phyloP scores from a whole-genome alignment of 2,797 vertebrate species.

The Tarsius wallacei region DNA sequence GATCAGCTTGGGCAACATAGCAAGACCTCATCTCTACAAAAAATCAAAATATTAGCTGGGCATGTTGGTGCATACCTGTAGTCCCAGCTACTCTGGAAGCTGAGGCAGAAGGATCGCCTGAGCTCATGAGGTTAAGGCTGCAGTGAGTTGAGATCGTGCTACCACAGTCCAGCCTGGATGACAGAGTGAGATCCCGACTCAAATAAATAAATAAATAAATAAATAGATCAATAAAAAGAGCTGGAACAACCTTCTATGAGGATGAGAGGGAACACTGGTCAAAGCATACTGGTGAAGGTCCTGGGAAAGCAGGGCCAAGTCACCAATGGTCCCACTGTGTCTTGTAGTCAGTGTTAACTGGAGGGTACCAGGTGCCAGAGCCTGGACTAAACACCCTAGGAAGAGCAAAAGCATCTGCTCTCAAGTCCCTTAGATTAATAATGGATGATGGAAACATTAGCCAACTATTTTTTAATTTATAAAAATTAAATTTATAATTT shows the following conservation, averaged over 20 bases:
- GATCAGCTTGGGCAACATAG: no score
- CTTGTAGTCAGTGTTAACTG: not conserved
- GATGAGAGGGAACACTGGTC: not conserved
- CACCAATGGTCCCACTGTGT: not conserved
- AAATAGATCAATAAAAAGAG: not conserved
- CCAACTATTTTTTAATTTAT: not conserved
- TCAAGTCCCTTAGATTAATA: not conserved
- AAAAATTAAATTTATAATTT: not conserved
- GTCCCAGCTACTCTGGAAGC: no score
- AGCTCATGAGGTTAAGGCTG: no score
- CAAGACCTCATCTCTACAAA: no score
- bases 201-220: no score
- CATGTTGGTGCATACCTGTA: no score
- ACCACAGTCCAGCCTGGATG: no score
- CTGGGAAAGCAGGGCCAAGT: not conserved
- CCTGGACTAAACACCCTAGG: not conserved
- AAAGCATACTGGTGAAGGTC: not conserved
- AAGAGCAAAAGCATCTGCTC: not conserved
- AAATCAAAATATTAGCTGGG: no score
- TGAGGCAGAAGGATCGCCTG: no score
- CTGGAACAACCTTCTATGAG: not conserved
- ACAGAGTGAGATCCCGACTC: no score
- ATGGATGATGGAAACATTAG: not conserved
- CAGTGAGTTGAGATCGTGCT: no score
- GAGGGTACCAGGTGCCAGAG: not conserved